Evolutionary conservation across 23 tunicate genomes (phyloP), one percentile per base, ranked within the genome.

Genomic region (Ciona savignyi): DNA sequence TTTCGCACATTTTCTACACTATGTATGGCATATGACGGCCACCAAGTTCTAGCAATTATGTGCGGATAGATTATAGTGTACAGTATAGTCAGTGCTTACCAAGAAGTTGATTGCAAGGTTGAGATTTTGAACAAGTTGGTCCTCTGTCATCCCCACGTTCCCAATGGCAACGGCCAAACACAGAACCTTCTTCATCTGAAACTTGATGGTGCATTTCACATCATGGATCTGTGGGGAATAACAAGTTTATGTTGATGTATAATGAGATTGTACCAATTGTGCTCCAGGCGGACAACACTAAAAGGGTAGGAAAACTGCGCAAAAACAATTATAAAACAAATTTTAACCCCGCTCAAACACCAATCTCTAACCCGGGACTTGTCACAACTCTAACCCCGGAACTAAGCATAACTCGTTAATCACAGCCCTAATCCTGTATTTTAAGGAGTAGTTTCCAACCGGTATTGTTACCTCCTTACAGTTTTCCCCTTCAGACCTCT

Each of bases 181-280:
- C 11, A 94, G 77, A 62, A 94, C 99, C 34, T 94, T 94, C 86
- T 94, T 94, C 99, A 94, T 94, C 66, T 94, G 99, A 72, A 94
- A 94, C 86, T 94, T 94, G 83, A 94, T 87, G 80, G 99, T 94
- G 78, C 79, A 70, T 61, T 94, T 94, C 30, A 83, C 64, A 2
- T 94, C 99, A 21, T 42, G 56, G 56, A 42, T 42, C 56, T 42
- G 56, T n/a, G n/a, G n/a, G n/a, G n/a, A n/a, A n/a, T n/a, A n/a
- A n/a, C n/a, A n/a, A n/a, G n/a, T n/a, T n/a, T n/a, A n/a, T n/a
- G n/a, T n/a, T n/a, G n/a, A n/a, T n/a, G n/a, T n/a, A n/a, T n/a
- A n/a, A n/a, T n/a, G n/a, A n/a, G n/a, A n/a, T n/a, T n/a, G n/a
- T n/a, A n/a, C n/a, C n/a, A n/a, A n/a, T n/a, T n/a, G n/a, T n/a